Conservation (phyloP, 2,888 invertebrate genomes). For the Cephus nigrinus region DNA sequence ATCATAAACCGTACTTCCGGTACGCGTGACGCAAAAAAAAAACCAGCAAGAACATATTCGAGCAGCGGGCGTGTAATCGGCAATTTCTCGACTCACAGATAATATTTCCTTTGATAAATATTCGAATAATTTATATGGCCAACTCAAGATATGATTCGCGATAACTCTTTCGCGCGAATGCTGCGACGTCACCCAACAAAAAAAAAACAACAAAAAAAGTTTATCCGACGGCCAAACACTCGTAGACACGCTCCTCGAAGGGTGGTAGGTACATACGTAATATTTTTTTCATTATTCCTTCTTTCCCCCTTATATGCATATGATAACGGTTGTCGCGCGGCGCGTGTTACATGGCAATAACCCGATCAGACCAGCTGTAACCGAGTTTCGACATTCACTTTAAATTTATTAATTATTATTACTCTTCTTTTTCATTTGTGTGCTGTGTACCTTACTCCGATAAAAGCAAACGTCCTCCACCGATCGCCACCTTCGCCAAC, state of each 20-base stretch:
- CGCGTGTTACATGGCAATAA: constrained; percentile 32
- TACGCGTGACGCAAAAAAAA: constrained; percentile 7
- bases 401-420: background rate
- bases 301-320: constrained; percentile 2
- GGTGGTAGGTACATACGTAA: background rate
- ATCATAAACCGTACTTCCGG: background rate
- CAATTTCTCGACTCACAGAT: constrained; percentile 35
- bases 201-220: background rate
- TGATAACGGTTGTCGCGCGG: background rate
- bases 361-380: constrained; percentile 62
- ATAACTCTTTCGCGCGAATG: background rate
- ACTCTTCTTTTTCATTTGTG: background rate
- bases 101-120: background rate
- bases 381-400: constrained; percentile 40
- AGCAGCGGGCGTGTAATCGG: constrained; percentile 46
- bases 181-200: background rate
- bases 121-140: constrained; percentile 32
- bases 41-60: constrained; percentile 44
- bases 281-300: background rate
- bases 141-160: constrained; percentile 30
- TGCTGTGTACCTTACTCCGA: background rate
- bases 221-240: background rate
- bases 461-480: background rate
- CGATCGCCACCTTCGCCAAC: background rate
- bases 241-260: background rate